Conservation (phyloP, 1,140 invertebrate species). For the Chlorops oryzae region DNA sequence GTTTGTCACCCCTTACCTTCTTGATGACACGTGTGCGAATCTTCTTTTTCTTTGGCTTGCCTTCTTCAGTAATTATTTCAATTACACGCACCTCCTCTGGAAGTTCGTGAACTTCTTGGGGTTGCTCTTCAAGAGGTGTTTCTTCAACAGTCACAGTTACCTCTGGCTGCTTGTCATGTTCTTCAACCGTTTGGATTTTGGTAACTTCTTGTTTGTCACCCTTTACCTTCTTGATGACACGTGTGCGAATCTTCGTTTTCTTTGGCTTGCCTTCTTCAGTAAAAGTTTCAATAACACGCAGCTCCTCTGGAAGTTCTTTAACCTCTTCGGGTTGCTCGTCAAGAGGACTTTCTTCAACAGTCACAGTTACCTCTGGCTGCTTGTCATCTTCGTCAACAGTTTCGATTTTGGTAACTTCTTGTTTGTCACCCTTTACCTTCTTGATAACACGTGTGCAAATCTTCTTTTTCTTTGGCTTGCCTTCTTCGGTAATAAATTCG, state of each 20-base stretch:
- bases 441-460: constrained; percentile 9
- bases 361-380: constrained; percentile 23
- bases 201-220: constrained; percentile 31
- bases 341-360: neutral
- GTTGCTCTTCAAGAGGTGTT: constrained; percentile 16
- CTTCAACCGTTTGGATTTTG: constrained; percentile 31
- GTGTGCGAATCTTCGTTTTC: constrained; percentile 25
- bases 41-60: constrained; percentile 16
- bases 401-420: constrained; percentile 15
- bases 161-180: constrained; percentile 13
- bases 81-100: constrained; percentile 36
- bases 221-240: constrained; percentile 29
- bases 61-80: constrained; percentile 27
- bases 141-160: neutral
- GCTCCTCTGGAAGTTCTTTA: constrained; percentile 44
- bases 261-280: constrained; percentile 19
- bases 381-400: constrained; percentile 10
- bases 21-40: constrained; percentile 13
- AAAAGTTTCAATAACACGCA: constrained; percentile 12
- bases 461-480: constrained; percentile 18
- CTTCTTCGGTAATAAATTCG: constrained; percentile 26
- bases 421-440: constrained; percentile 12
- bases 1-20: constrained; percentile 12
- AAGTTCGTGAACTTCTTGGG: constrained; percentile 22
- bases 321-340: constrained; percentile 13